These are phyloP conservation scores for Machimus rusticus DNA, from an alignment of 2,888 invertebrate genomes.

Conservation along the genomic window DNA sequence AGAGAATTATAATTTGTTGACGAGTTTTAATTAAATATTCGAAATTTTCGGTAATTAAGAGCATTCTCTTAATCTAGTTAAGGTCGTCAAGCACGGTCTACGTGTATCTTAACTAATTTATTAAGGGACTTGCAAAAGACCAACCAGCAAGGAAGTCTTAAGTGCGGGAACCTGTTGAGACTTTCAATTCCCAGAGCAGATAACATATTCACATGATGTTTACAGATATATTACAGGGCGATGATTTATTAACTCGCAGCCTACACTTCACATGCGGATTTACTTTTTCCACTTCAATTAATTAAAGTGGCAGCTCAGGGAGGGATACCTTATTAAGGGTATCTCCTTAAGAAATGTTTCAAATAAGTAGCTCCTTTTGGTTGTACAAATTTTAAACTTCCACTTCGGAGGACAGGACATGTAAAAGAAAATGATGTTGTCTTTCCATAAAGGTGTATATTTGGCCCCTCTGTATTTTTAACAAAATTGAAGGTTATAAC, in stretches of 20 bases:
- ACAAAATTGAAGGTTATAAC: no score
- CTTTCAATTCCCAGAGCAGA: constrained; percentile 47
- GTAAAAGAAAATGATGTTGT: no score
- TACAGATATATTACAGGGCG: constrained; percentile 42
- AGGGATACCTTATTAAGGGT: neutral
- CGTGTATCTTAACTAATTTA: constrained; percentile 40
- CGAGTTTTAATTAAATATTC: neutral
- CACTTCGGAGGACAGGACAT: no score
- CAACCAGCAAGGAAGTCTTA: constrained; percentile 37
- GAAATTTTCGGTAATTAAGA: constrained; percentile 21
- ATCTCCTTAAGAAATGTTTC: neutral
- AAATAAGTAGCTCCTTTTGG: neutral
- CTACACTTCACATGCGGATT: constrained; percentile 23
- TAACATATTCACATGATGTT: constrained; percentile 48
- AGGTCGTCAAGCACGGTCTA: constrained; percentile 17
- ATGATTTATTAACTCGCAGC: constrained; percentile 27
- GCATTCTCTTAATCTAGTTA: constrained; percentile 43
- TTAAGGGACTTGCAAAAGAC: constrained; percentile 13
- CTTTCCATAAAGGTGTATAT: no score
- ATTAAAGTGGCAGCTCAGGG: constrained; percentile 9
- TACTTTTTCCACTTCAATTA: constrained; percentile 23
- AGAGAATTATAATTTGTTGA: neutral
- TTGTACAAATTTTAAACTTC: no score
- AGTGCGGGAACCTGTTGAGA: constrained; percentile 49
- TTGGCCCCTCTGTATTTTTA: no score